These are phyloP conservation scores for Norana najaformis DNA, from an alignment of 2,888 invertebrate species.

Conservation along the genomic window DNA sequence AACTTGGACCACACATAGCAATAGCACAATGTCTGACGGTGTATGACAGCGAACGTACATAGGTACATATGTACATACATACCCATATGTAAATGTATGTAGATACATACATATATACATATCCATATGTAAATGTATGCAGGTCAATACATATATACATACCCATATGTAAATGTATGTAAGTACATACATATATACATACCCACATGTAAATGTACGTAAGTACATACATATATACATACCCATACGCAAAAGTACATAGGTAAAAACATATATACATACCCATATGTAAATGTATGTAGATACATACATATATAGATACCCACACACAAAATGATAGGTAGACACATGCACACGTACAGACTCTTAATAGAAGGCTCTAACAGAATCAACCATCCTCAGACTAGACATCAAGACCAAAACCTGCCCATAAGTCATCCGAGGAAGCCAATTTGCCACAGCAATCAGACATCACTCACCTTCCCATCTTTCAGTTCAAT, in stretches of 20 bases:
- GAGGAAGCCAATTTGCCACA: background rate
- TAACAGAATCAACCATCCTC: background rate
- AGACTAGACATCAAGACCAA: background rate
- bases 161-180: background rate
- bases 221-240: too few species aligned
- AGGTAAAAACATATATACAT: background rate
- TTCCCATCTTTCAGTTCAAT: background rate
- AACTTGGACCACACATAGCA: too few species aligned
- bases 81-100: background rate
- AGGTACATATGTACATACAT: too few species aligned
- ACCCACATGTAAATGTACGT: too few species aligned
- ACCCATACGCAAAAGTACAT: background rate
- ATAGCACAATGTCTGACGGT: too few species aligned
- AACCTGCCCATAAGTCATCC: background rate
- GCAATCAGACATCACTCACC: background rate
- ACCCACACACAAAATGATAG: too few species aligned
- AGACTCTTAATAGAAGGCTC: background rate
- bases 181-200: background rate
- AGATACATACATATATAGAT: background rate
- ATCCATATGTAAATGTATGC: too few species aligned
- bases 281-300: background rate
- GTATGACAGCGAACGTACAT: too few species aligned
- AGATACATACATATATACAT: background rate
- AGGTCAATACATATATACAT: too few species aligned
- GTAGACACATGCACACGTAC: too few species aligned